Base-by-base conservation (phyloP, 1,140 invertebrate genomes). In the Anastatus disparis region DNA sequence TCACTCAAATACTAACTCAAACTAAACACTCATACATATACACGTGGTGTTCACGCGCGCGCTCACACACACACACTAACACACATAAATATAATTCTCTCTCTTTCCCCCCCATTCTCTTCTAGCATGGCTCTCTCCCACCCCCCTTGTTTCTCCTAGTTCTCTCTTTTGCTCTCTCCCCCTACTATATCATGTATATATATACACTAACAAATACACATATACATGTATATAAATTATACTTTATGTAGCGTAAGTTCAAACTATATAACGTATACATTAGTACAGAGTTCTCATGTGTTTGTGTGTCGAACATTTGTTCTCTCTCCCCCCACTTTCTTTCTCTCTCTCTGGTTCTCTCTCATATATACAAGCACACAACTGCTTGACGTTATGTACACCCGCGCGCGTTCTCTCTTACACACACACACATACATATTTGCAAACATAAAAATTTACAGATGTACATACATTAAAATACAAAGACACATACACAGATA, bases 11-110 rank as follows among this genome's bases (percentile, higher is more conserved):
- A n/a, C n/a, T n/a, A n/a, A n/a, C n/a, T n/a, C n/a, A n/a, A n/a
- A n/a, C n/a, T n/a, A n/a, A n/a, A n/a, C n/a, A n/a, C n/a, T n/a
- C n/a, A n/a, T 52, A 46, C 44, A 48, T 35, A 20, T 17, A 31
- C 53, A 58, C 6, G 35, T 9, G 35, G 29, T 24, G 22, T 9
- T 8, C 46, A 48, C 58, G 67, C 70, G 65, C 74, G 67, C 66
- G 56, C 73, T 44, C 56, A 42, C 69, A 56, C 38, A 26, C 17
- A 35, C 58, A 62, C 2, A 17, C 13, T 12, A 27, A 7, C 40
- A 44, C 58, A 40, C 38, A 8, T 9, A n/a, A 1, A 20, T 35
- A 31, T 31, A 22, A 20, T 27, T 48, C 40, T 44, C 58, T 61
- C 58, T 44, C 40, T 15, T 40, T 17, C 58, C 17, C n/a, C 46